These are phyloP conservation scores for Eurosta solidaginis DNA, from an alignment of 1,140 invertebrate genomes.

Conservation along the genomic window DNA sequence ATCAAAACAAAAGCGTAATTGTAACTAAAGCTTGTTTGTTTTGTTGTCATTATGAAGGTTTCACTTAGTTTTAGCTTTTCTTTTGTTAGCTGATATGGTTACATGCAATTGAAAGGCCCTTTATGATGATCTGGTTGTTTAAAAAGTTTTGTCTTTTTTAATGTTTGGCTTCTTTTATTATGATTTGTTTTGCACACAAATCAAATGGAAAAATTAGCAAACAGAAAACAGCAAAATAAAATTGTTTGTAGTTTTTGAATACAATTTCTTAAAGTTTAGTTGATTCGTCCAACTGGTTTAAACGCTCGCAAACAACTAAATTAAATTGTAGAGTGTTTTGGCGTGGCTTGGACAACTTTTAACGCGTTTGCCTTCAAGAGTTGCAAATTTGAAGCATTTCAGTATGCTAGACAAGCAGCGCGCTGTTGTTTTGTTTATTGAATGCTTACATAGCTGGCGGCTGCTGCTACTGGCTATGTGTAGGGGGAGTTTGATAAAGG, in stretches of 20 bases:
- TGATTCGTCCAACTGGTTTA: slow-evolving; percentile 26
- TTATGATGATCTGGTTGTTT: neutral
- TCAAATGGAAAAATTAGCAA: neutral
- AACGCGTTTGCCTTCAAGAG: neutral
- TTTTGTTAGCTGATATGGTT: slow-evolving; percentile 5
- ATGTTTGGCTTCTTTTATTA: neutral
- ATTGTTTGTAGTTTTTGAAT: neutral
- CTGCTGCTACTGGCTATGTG: neutral
- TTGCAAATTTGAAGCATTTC: slow-evolving; percentile 3
- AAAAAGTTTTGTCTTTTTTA: neutral
- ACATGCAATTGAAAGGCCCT: neutral
- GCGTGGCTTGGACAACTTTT: neutral
- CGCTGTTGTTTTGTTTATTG: neutral
- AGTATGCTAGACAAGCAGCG: neutral
- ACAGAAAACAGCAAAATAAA: neutral
- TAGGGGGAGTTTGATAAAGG: no score
- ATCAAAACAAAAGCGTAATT: slow-evolving; percentile 27
- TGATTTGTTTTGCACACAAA: neutral
- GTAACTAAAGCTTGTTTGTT: slow-evolving; percentile 12
- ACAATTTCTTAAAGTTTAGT: neutral
- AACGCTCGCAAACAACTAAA: slow-evolving; percentile 25
- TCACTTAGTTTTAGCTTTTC: neutral
- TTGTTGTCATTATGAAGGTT: slow-evolving; percentile 34
- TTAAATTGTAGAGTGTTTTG: neutral
- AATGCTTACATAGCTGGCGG: neutral